Evolutionary conservation across 1,140 invertebrate species (phyloP).

Genomic region (Sitobion miscanthi): DNA sequence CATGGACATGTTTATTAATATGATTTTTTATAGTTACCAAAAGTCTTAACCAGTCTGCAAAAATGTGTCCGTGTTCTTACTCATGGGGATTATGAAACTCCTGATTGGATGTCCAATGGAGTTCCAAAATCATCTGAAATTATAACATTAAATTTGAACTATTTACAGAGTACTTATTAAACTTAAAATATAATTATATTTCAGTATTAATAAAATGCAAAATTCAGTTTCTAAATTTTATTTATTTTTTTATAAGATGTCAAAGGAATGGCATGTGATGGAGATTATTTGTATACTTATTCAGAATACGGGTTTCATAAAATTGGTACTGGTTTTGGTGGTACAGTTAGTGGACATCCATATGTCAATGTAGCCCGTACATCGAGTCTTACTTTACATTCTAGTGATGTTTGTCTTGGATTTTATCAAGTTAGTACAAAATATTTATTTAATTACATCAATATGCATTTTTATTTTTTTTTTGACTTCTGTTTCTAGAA

Average conservation of each 20-base stretch:
- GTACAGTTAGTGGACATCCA: slow-evolving; percentile 85
- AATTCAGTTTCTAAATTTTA: background rate
- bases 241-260: slow-evolving; percentile 17
- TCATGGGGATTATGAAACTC: slow-evolving; percentile 80
- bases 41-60: slow-evolving; percentile 84
- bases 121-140: slow-evolving; percentile 60
- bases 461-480: background rate
- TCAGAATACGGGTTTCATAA: slow-evolving; percentile 82
- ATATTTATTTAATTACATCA: slow-evolving; percentile 66
- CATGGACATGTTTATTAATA: background rate
- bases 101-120: slow-evolving; percentile 88
- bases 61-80: slow-evolving; percentile 87
- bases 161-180: slow-evolving; percentile 70
- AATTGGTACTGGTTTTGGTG: slow-evolving; percentile 91
- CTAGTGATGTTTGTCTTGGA: slow-evolving; percentile 45
- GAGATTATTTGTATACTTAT: slow-evolving; percentile 85
- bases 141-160: slow-evolving; percentile 46
- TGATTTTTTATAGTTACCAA: slow-evolving; percentile 74
- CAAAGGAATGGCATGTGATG: slow-evolving; percentile 81
- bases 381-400: slow-evolving; percentile 32
- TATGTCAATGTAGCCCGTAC: slow-evolving; percentile 66
- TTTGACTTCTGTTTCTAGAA: slow-evolving; percentile 63
- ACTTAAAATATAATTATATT: slow-evolving; percentile 63
- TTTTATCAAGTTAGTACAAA: slow-evolving; percentile 62
- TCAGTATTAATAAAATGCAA: background rate